Evolutionary conservation across 2,888 invertebrate genomes (phyloP), one percentile per base, ranked within the genome.

Genomic region (Melinaea menophilus): DNA sequence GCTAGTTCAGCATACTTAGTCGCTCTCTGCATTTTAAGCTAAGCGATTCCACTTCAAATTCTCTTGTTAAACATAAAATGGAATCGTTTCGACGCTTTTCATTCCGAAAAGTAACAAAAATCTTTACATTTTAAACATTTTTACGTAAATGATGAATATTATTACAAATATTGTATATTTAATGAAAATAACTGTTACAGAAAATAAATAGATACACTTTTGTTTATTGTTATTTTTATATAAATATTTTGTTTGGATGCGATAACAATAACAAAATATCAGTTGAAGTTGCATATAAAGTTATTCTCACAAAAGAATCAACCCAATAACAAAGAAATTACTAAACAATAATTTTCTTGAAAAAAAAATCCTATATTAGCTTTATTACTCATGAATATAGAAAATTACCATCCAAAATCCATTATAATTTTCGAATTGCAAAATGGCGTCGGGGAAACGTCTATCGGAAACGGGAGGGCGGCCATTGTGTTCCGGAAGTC

Each of bases 401-500:
- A 63, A 64, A 64, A 64, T 64, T 33, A 64, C 57, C 57, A 61
- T 62, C 65, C 56, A 63, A 65, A 58, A 63, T 58, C 62, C 63
- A 65, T 58, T 64, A 61, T 66, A 68, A 68, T 66, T 67, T 67
- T 66, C 71, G 70, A 75, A 51, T 51, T 51, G 69, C 68, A 73
- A 73, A 77, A 79, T 76, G 78, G 78, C 67, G 75, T 66, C 71
- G 70, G 80, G 82, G 85, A 86, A 84, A 81, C 82, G 81, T 75
- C 75, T 80, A 83, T 84, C 85, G 87, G 86, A 85, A 78, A 77
- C 79, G 79, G 81, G 81, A 69, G 77, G 81, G 81, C 71, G 73
- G 80, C 81, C 82, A 84, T 89, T 89, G 89, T 88, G 86, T 85
- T 79, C 88, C 90, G 90, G 90, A 89, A 85, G 82, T 80, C 80